Evolutionary conservation across 2,888 invertebrate genomes (phyloP).

Genomic region (Chymomyza caudatula): DNA sequence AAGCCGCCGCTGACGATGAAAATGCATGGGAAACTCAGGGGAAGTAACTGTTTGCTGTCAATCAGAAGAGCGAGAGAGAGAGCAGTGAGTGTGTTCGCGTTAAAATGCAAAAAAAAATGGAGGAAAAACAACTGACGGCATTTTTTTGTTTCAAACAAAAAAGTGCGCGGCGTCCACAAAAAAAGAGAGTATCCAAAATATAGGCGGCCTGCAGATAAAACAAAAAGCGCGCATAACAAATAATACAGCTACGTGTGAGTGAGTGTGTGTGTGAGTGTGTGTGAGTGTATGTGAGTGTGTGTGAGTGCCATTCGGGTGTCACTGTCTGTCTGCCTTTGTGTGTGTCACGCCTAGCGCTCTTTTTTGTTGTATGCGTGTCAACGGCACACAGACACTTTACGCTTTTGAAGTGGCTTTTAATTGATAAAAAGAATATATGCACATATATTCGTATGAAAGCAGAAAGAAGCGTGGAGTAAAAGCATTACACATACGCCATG

Average conservation of each 20-base stretch:
- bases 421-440: slow-evolving; percentile 58
- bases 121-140: background rate
- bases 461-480: slow-evolving; percentile 41
- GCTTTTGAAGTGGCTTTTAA: slow-evolving; percentile 74
- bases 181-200: background rate
- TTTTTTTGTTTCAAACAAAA: slow-evolving; percentile 22
- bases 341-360: slow-evolving; percentile 13
- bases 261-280: background rate
- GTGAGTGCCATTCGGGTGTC: background rate
- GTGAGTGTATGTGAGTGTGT: background rate
- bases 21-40: slow-evolving; percentile 5
- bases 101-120: background rate
- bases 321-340: background rate
- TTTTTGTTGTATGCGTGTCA: slow-evolving; percentile 54
- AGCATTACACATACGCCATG: slow-evolving; percentile 62
- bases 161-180: background rate
- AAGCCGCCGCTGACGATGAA: slow-evolving; percentile 3
- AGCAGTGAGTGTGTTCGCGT: background rate
- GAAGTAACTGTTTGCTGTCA: background rate
- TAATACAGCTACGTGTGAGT: background rate
- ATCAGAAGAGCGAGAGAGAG: background rate
- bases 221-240: background rate
- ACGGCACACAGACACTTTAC: slow-evolving; percentile 65
- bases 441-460: slow-evolving; percentile 12
- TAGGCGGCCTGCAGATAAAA: background rate